phyloP scores from a whole-genome alignment of 2,113 vertebrate genomes.

The Panurus biarmicus region DNA sequence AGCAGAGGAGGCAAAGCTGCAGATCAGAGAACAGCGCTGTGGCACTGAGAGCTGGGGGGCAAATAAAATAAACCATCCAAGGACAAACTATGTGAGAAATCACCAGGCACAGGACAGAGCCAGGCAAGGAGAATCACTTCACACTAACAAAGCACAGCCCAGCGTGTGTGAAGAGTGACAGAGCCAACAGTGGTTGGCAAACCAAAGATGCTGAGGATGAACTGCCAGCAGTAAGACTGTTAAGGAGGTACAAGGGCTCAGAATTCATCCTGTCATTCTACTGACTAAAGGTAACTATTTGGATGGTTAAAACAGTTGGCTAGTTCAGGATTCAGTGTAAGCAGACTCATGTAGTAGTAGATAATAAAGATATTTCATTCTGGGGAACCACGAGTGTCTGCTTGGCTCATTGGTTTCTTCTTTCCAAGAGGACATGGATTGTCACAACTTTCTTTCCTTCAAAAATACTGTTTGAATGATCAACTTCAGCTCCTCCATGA shows the following conservation, averaged over 20 bases:
- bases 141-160: background rate
- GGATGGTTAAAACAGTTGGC: background rate
- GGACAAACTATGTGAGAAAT: background rate
- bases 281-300: background rate
- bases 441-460: background rate
- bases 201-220: background rate
- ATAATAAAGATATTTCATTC: background rate
- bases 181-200: background rate
- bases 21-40: background rate
- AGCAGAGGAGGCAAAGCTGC: background rate
- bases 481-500: background rate
- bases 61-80: background rate
- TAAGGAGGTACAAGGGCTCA: background rate
- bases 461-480: background rate
- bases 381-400: background rate
- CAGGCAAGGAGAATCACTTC: background rate
- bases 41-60: background rate
- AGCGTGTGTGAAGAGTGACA: background rate
- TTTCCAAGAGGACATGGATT: background rate
- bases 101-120: background rate
- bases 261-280: background rate
- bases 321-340: background rate
- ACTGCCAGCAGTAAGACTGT: background rate
- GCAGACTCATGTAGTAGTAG: background rate
- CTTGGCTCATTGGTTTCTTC: background rate